Conservation (phyloP, 2,888 invertebrate species). For the Electrophaes corylata region DNA sequence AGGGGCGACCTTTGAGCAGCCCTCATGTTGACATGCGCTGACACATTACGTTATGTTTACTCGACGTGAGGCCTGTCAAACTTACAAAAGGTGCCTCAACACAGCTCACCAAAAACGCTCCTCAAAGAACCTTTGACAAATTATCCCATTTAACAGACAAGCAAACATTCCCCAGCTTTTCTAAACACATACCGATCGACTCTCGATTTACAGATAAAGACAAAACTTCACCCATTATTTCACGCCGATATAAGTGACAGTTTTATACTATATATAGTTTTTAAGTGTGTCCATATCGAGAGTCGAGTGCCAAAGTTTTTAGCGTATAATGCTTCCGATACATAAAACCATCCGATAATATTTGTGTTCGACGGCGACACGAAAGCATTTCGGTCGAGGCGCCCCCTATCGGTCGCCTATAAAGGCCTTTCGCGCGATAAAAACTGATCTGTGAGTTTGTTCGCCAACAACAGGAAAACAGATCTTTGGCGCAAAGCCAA, state of each 20-base stretch:
- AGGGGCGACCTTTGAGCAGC: constrained; percentile 46
- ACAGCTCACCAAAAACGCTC: constrained; percentile 61
- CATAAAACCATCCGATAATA: constrained; percentile 81
- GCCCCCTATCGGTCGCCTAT: constrained; percentile 78
- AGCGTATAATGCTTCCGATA: constrained; percentile 81
- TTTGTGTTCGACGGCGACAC: constrained; percentile 76
- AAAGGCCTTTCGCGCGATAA: constrained; percentile 84
- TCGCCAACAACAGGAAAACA: constrained; percentile 82
- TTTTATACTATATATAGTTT: constrained; percentile 57
- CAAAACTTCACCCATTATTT: constrained; percentile 41
- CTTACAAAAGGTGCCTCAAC: constrained; percentile 61
- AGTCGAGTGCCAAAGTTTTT: constrained; percentile 76
- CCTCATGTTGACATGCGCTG: constrained; percentile 50
- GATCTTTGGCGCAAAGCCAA: constrained; percentile 79
- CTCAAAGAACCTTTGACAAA: constrained; percentile 77
- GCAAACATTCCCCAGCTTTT: constrained; percentile 36
- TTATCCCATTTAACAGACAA: constrained; percentile 62
- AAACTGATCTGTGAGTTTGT: constrained; percentile 84
- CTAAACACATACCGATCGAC: constrained; percentile 37
- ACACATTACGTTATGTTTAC: constrained; percentile 57
- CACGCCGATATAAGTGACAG: constrained; percentile 45
- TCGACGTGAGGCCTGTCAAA: constrained; percentile 70
- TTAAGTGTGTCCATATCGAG: constrained; percentile 59
- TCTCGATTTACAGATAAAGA: constrained; percentile 46
- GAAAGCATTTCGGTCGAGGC: constrained; percentile 73